phyloP scores from a whole-genome alignment of 2,797 vertebrate species.

The Melanitta fusca region DNA sequence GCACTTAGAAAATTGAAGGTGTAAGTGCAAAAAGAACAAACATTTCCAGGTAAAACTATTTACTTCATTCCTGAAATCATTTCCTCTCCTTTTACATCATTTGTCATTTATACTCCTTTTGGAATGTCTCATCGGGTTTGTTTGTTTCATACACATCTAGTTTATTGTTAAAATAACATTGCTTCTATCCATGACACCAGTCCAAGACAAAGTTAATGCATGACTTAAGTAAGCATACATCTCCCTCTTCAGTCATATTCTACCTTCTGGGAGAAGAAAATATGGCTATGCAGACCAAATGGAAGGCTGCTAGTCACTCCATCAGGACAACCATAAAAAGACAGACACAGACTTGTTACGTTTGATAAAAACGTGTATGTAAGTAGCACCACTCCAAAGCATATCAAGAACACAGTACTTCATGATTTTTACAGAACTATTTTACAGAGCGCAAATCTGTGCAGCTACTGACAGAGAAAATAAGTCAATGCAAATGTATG shows the following conservation, averaged over 20 bases:
- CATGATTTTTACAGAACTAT: neutral
- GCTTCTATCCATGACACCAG: neutral
- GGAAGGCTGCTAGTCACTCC: neutral
- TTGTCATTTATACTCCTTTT: neutral
- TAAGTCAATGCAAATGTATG: rapidly evolving
- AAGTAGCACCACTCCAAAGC: neutral
- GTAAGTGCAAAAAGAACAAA: neutral
- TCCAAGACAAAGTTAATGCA: neutral
- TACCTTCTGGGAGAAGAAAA: neutral
- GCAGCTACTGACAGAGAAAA: neutral
- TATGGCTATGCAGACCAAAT: neutral
- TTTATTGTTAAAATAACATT: neutral
- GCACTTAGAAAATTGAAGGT: neutral
- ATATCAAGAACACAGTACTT: neutral
- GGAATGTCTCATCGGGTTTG: neutral
- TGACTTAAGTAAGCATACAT: neutral
- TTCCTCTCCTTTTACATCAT: neutral
- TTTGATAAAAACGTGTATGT: neutral
- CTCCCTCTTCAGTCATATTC: neutral
- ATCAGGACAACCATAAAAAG: neutral
- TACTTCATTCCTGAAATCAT: neutral
- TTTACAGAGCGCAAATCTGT: neutral
- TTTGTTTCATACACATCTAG: neutral
- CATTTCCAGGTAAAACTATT: neutral
- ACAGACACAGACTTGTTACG: neutral